Base-by-base conservation (phyloP, 1,140 invertebrate genomes). In the Drosophila varians region DNA sequence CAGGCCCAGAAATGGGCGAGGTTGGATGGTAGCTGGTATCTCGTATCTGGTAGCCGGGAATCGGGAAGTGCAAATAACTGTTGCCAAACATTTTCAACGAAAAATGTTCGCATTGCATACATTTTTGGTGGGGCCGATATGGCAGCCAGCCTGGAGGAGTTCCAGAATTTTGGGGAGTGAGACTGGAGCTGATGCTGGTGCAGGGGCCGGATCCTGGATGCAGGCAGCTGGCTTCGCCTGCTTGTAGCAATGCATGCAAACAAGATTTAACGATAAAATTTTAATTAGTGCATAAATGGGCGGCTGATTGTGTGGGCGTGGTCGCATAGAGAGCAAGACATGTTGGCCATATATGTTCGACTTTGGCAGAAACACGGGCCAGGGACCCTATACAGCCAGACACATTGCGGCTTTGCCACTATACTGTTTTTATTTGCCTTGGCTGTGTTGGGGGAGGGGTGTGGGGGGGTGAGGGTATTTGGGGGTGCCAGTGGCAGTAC, bases 181-280 rank as follows among this genome's bases (percentile, higher is more conserved):
- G 16, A 19, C 1, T 42, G 38, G 18, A 36, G 52, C 11, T 16
- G 42, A n/a, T 21, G 18, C 21, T 26, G 55, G 16, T 21, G 60
- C 42, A 45, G 28, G 57, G 38, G 38, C 38, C 18, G 12, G 36
- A 38, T 19, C 18, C 25, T 19, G 54, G 21, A 38, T 26, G 60
- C 42, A 23, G 28, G 57, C 16, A 55, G 53, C 61, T 72, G 58
- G 66, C 82, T 70, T 86, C 68, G 53, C 61, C 75, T 62, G 66
- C 82, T 77, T 86, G 73, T 80, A 80, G 72, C 80, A 74, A 86
- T 86, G 80, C 82, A 87, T 82, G 82, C 82, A 87, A 87, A 87
- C 82, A 87, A 87, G 82, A 87, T 87, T 87, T 87, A 87, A 87
- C 82, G 82, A 87, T 87, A 87, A 87, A 87, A 87, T 87, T 87